Conservation (phyloP, 2,888 invertebrate genomes). For the Dasypogon diadema region DNA sequence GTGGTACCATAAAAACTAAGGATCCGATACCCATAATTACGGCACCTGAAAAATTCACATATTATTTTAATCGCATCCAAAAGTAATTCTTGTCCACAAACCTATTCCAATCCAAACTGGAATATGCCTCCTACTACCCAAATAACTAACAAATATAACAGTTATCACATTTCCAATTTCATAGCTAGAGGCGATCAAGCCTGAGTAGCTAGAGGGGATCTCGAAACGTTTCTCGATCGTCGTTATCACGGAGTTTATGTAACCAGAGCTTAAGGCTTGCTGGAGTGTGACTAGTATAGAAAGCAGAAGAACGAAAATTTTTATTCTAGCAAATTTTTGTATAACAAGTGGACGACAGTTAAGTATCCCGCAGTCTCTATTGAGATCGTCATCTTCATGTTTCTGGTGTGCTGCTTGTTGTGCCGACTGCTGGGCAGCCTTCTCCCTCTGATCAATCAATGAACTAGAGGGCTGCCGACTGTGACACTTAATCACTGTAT, state of each 20-base stretch:
- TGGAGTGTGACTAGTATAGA: slow-evolving; percentile 91
- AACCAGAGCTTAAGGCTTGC: slow-evolving; percentile 91
- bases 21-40: slow-evolving; percentile 95
- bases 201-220: slow-evolving; percentile 92
- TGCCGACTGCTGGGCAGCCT: slow-evolving; percentile 69
- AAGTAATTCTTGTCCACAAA: slow-evolving; percentile 65
- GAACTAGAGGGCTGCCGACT: slow-evolving; percentile 84
- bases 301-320: slow-evolving; percentile 90
- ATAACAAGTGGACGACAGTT: slow-evolving; percentile 87
- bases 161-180: slow-evolving; percentile 96
- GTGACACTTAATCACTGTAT: slow-evolving; percentile 77
- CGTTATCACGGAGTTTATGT: slow-evolving; percentile 95
- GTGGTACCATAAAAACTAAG: slow-evolving; percentile 91
- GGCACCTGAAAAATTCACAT: slow-evolving; percentile 73
- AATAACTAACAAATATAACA: slow-evolving; percentile 95
- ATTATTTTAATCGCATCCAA: not conserved
- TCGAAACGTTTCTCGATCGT: slow-evolving; percentile 96
- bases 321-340: slow-evolving; percentile 90
- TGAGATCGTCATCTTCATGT: slow-evolving; percentile 72
- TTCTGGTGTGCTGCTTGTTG: slow-evolving; percentile 56
- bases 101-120: slow-evolving; percentile 96
- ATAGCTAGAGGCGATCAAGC: slow-evolving; percentile 93
- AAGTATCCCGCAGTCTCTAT: slow-evolving; percentile 88
- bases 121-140: slow-evolving; percentile 91
- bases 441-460: slow-evolving; percentile 78